Percentiles rank a stretch among this genome's conserved stretches.
Conservation (phyloP, 2,113 vertebrate genomes). For the Naja naja region DNA sequence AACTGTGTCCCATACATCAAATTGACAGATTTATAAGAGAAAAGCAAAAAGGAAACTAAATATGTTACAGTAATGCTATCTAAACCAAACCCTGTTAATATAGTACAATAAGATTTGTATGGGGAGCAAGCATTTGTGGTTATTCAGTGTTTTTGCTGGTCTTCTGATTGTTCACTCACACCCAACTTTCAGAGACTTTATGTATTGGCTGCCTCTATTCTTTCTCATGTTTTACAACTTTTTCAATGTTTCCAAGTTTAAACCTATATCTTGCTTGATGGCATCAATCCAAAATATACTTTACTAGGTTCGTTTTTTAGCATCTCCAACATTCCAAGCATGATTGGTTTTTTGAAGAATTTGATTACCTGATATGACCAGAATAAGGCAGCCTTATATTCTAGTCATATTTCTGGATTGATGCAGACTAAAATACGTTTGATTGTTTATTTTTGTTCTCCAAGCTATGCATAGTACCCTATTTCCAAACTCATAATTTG, state of each 20-base stretch:
- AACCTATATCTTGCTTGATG: not conserved
- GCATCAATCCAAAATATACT: not conserved
- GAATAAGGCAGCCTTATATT: not conserved
- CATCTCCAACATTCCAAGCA: not conserved
- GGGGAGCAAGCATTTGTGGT: not conserved
- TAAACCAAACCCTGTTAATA: not conserved
- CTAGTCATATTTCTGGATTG: not conserved
- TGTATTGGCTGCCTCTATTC: not conserved
- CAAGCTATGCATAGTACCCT: not conserved
- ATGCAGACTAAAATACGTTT: not conserved
- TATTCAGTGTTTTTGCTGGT: not conserved
- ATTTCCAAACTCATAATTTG: not conserved
- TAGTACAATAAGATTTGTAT: not conserved
- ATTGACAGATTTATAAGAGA: slow-evolving; percentile 16
- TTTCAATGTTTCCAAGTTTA: not conserved
- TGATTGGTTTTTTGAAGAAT: not conserved
- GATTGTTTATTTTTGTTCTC: not conserved
- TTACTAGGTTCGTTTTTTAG: not conserved
- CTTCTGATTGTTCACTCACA: not conserved
- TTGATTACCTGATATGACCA: not conserved
- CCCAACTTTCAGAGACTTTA: not conserved
- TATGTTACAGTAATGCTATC: not conserved
- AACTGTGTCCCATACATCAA: not conserved
- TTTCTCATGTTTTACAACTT: not conserved
- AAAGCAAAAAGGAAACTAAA: not conserved